Evolutionary conservation across 37 sponge, comb jelly and placozoan genomes (phyloP).

Genomic region (Lycopodina hypogea): DNA sequence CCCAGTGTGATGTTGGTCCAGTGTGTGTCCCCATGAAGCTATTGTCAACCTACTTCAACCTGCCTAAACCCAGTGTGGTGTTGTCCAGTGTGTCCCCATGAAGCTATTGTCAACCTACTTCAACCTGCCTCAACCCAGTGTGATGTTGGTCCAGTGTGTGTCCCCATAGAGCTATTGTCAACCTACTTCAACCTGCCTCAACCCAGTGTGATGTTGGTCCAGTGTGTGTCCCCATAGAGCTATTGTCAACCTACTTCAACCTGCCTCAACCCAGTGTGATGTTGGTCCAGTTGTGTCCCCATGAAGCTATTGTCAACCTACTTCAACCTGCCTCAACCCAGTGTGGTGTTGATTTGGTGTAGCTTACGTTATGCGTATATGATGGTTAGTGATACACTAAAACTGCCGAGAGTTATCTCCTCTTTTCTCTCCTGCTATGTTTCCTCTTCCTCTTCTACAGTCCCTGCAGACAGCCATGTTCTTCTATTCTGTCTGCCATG

Average conservation of each 20-base stretch:
- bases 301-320: background rate
- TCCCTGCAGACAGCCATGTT: conserved; percentile 74
- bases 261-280: background rate
- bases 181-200: too few species aligned
- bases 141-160: background rate
- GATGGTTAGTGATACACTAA: too few species aligned
- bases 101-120: too few species aligned
- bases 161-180: too few species aligned
- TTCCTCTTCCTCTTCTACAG: background rate
- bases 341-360: background rate
- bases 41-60: too few species aligned
- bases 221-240: too few species aligned
- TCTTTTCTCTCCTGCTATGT: background rate
- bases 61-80: too few species aligned
- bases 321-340: background rate
- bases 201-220: too few species aligned
- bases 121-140: background rate
- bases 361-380: background rate
- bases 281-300: background rate
- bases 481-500: conserved; percentile 72
- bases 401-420: background rate
- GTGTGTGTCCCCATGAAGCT: too few species aligned
- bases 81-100: too few species aligned
- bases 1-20: too few species aligned
- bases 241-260: background rate